Base-by-base conservation (phyloP, 2,888 invertebrate genomes). In the Hipparchia semele region DNA sequence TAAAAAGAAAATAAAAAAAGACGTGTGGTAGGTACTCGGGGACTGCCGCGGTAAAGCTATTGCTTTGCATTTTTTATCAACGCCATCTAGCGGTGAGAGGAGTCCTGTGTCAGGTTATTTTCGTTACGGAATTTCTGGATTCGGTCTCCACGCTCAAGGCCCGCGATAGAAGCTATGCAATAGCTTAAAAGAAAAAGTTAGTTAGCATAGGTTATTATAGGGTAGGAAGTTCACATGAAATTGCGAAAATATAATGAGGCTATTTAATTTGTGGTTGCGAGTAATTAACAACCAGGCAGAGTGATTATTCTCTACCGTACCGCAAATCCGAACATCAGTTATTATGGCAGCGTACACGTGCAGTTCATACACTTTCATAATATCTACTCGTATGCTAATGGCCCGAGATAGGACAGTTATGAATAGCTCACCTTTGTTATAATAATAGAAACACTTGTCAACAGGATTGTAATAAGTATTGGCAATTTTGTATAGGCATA, bases 231-330 rank as follows among this genome's bases (percentile, higher is more conserved):
- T 12, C 3, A 71, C 61, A 68, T 61, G 61, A 56, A 70, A 60
- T 68, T 74, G 69, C 67, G 62, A 74, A 70, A 62, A 80, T 81
- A 84, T 86, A 85, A 82, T 82, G 83, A 78, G 80, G 82, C 82
- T 80, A 79, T 81, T 87, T 86, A 86, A 87, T 88, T 84, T 81
- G 78, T 81, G 78, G 83, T 76, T 76, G 79, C 78, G 76, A 79
- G 83, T 87, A 91, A 93, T 93, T 92, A 92, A 92, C 85, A 81
- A 90, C 80, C 77, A 78, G 81, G 85, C 77, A 83, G 85, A 54
- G 87, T 88, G 86, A 92, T 93, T 84, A 92, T 85, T 92, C 92
- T 90, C 82, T 82, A 83, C 81, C 82, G 86, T 90, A 82, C 79
- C 80, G 87, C 86, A 84, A 87, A 90, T 85, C 83, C 79, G 76